Evolutionary conservation across 1,140 invertebrate species (phyloP), one percentile per base, ranked within the genome.

Genomic region (Cyphomyrmex costatus): DNA sequence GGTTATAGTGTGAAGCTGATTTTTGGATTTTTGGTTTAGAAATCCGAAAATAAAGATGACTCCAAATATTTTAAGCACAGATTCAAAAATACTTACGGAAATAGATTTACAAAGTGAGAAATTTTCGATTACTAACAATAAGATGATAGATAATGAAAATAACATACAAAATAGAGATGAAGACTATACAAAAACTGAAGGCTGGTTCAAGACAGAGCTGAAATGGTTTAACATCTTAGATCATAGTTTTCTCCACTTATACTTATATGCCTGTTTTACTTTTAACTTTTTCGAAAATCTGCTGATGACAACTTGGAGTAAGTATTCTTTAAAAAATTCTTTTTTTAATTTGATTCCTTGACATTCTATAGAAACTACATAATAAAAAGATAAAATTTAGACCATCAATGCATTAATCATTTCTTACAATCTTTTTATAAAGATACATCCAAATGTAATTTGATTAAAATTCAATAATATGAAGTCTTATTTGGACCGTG

Each of bases 251-350:
- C 16, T 65, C 19, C 60, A 78, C 30, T 8, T 65, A 8, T 30
- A 3, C 2, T 46, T 78, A 10, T 65, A 78, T 36, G 24, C 19
- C 24, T 78, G 58, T 46, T 78, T 30, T 27, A 78, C 60, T 46
- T 30, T 65, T 30, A 14, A 78, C 10, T 60, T 63, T 14, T 1
- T 33, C 10, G 27, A 46, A 78, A 63, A 78, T 46, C 0, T n/a
- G 3, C 65, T 27, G 36, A 78, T 60, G 1, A 10, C 3, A 12
- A 7, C 27, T 30, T 78, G 76, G 76, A 16, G 76, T 65, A 3
- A 78, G 76, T 78, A 78, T 78, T 30, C 3, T 30, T 65, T 63
- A 12, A 0, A 42, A 21, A 7, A 74, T 56, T 56, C 14, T 21
- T 21, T 24, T 4, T 0, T 8, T 46, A 63, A 63, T 46, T 49